Evolutionary conservation across 2,113 vertebrate species (phyloP).

Genomic region (Pyxicephalus adspersus): DNA sequence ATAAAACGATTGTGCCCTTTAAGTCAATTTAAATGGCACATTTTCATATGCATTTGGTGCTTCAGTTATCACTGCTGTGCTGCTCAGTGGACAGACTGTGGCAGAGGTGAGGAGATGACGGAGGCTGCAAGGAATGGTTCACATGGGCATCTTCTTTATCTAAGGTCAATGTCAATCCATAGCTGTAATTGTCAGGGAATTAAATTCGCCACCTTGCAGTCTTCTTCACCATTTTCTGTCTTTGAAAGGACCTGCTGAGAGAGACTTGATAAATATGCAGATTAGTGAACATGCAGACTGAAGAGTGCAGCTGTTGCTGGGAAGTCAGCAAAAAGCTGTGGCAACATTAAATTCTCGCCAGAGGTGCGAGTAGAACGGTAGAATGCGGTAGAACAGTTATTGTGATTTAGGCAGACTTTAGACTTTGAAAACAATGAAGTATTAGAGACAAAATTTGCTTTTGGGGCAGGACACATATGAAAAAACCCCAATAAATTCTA

Average conservation of each 20-base stretch:
- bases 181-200: constrained; percentile 37
- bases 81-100: neutral
- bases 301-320: neutral
- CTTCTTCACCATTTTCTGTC: constrained; percentile 38
- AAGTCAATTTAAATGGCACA: no score
- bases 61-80: no score
- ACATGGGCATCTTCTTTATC: neutral
- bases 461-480: no score
- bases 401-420: no score
- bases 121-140: neutral
- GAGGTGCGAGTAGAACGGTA: no score
- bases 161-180: constrained; percentile 37
- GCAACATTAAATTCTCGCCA: neutral
- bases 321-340: neutral
- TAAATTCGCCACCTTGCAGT: constrained; percentile 38
- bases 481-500: no score
- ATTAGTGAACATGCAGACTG: neutral
- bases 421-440: no score
- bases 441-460: no score
- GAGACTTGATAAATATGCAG: constrained; percentile 16
- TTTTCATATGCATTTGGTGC: no score
- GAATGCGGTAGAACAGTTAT: no score
- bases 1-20: no score
- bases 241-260: constrained; percentile 1
- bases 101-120: neutral